Conservation (phyloP, 2,113 vertebrate genomes). For the Platycercus adscitus region DNA sequence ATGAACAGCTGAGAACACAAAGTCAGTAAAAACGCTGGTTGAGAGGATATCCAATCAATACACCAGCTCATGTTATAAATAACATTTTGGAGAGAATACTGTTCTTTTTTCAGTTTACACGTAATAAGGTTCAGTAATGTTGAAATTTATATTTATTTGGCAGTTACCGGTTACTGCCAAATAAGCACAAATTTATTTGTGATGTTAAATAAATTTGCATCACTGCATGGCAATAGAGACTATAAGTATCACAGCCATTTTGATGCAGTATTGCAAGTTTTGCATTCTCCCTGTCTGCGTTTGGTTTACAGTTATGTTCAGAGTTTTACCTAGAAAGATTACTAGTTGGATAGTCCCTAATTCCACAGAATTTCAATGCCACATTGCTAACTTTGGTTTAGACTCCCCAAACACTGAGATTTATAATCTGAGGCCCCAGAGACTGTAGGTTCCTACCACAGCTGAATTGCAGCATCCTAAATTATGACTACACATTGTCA, state of each 20-base stretch:
- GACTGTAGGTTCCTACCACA: not conserved
- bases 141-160: not conserved
- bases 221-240: not conserved
- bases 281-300: not conserved
- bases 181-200: not conserved
- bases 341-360: not conserved
- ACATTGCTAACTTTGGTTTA: not conserved
- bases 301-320: not conserved
- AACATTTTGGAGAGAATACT: not conserved
- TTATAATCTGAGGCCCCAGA: not conserved
- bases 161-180: not conserved
- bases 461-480: not conserved
- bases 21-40: constrained; percentile 17
- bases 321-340: not conserved
- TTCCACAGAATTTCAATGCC: not conserved
- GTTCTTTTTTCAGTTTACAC: not conserved
- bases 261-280: not conserved
- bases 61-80: not conserved
- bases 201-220: not conserved
- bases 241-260: not conserved
- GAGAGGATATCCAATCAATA: constrained; percentile 2
- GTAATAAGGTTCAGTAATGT: not conserved
- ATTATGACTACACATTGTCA: not conserved
- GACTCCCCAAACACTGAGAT: not conserved
- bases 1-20: not conserved